Evolutionary conservation across 2,888 invertebrate species (phyloP).

Genomic region (Microplitis deprimator): DNA sequence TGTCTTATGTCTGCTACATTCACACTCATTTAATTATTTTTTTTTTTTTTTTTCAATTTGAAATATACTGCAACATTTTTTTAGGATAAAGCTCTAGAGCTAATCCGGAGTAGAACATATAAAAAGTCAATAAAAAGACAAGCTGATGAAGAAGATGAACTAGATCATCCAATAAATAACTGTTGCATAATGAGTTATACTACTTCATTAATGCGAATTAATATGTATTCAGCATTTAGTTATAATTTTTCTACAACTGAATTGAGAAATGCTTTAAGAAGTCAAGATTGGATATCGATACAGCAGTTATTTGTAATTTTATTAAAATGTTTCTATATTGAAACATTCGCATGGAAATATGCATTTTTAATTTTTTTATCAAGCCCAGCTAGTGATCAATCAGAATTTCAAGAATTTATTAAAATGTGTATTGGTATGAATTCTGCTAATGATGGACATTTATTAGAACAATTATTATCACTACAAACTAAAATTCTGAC

Average conservation of each 20-base stretch:
- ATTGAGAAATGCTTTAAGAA: constrained; percentile 42
- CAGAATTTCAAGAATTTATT: constrained; percentile 43
- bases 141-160: constrained; percentile 27
- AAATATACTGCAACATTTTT: too few relatives aligned
- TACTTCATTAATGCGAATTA: constrained; percentile 1
- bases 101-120: constrained; percentile 25
- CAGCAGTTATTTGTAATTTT: constrained; percentile 41
- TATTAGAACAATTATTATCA: constrained; percentile 43
- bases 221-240: constrained; percentile 34
- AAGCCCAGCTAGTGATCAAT: constrained; percentile 40
- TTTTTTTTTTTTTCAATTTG: background rate
- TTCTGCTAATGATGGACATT: constrained; percentile 20
- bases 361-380: constrained; percentile 41
- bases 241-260: constrained; percentile 38
- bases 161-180: constrained; percentile 2
- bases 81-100: constrained; percentile 39
- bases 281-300: constrained; percentile 41
- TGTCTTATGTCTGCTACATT: too few relatives aligned
- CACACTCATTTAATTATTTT: too few relatives aligned
- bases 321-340: constrained; percentile 40
- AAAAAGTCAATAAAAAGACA: constrained; percentile 36
- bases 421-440: constrained; percentile 43
- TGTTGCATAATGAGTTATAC: constrained; percentile 35
- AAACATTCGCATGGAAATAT: constrained; percentile 47
- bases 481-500: constrained; percentile 10